Evolutionary conservation across 2,797 vertebrate genomes (phyloP).

Genomic region (Melanotaenia pygmaea): DNA sequence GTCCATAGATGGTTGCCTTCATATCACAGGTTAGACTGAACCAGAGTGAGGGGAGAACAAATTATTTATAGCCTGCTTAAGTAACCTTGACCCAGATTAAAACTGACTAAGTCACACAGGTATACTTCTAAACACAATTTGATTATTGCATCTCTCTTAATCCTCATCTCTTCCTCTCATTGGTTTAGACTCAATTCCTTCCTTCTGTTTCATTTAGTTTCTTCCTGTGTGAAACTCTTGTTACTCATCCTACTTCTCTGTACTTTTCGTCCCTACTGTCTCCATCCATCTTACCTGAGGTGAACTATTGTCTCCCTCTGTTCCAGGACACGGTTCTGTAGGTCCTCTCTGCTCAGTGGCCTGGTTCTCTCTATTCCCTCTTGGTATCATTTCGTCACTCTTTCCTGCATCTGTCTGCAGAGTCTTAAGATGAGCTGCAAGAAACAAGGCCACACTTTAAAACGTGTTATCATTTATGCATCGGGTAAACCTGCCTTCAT

Average conservation of each 20-base stretch:
- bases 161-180: neutral
- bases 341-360: constrained; percentile 35
- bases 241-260: constrained; percentile 18
- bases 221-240: neutral
- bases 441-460: constrained; percentile 54
- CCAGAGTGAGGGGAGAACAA: neutral
- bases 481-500: constrained; percentile 5
- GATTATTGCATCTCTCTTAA: constrained; percentile 40
- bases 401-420: constrained; percentile 30
- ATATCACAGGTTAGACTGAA: neutral
- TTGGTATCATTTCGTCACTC: constrained; percentile 17
- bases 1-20: neutral
- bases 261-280: constrained; percentile 24
- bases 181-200: constrained; percentile 16
- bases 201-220: neutral
- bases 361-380: constrained; percentile 46
- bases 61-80: constrained; percentile 1
- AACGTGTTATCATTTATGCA: constrained; percentile 8
- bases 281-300: constrained; percentile 50
- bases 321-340: constrained; percentile 25
- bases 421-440: constrained; percentile 16
- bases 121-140: constrained; percentile 41
- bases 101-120: constrained; percentile 37
- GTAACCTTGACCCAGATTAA: constrained; percentile 68
- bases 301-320: constrained; percentile 51